Percentiles rank a stretch among this genome's conserved stretches.
Evolutionary conservation across 2,113 vertebrate species (phyloP).

Genomic region (Speoplatyrhinus poulsoni): DNA sequence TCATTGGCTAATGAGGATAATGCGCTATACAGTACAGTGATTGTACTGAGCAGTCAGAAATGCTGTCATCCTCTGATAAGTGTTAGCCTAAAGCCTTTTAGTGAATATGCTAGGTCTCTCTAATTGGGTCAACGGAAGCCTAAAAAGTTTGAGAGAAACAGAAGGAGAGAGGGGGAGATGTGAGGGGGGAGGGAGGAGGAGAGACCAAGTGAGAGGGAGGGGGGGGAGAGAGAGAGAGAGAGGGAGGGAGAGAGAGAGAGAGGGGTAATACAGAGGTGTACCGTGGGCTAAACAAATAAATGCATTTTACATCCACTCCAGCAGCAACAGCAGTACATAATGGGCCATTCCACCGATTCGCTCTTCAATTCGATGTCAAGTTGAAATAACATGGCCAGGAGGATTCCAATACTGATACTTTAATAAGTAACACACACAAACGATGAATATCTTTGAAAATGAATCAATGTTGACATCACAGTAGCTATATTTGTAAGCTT

Average conservation of each 20-base stretch:
- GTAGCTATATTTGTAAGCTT: no score
- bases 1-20: constrained; percentile 32
- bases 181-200: constrained; percentile 4
- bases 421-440: no score
- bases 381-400: constrained; percentile 31
- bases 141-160: constrained; percentile 27
- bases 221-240: constrained; percentile 21
- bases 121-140: constrained; percentile 57
- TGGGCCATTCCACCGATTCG: background rate
- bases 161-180: constrained; percentile 7
- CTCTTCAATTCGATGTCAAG: background rate
- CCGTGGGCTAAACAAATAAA: constrained; percentile 27
- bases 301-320: constrained; percentile 39
- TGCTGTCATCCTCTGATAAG: constrained; percentile 36
- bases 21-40: background rate
- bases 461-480: no score
- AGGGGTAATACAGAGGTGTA: constrained; percentile 26
- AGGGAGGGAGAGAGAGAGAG: constrained; percentile 18
- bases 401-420: constrained; percentile 1
- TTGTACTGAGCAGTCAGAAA: constrained; percentile 44
- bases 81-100: constrained; percentile 39
- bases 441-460: no score
- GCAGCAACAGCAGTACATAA: constrained; percentile 12
- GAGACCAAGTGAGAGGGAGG: constrained; percentile 14
- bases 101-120: constrained; percentile 28